phyloP scores from a whole-genome alignment of 1,140 invertebrate genomes.

The Drosophila guanche region DNA sequence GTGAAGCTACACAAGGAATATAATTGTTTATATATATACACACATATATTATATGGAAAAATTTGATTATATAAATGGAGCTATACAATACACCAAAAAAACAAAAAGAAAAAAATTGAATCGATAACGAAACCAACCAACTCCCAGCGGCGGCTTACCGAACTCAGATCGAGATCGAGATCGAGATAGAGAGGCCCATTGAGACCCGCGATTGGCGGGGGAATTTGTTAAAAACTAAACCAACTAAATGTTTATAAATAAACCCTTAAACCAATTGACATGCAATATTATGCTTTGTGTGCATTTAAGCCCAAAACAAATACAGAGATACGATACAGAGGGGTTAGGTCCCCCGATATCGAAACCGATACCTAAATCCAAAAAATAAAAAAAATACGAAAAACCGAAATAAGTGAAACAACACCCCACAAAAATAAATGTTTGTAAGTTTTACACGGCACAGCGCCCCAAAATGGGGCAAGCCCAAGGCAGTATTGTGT shows the following conservation, averaged over 20 bases:
- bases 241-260: constrained; percentile 75
- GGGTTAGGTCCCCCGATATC: constrained; percentile 40
- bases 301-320: constrained; percentile 59
- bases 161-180: constrained; percentile 15
- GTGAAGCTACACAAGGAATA: constrained; percentile 64
- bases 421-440: constrained; percentile 69
- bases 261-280: constrained; percentile 62
- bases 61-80: constrained; percentile 80
- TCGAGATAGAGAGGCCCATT: constrained; percentile 12
- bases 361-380: constrained; percentile 27
- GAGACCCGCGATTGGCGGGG: constrained; percentile 8
- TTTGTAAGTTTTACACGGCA: constrained; percentile 77
- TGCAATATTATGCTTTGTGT: constrained; percentile 79
- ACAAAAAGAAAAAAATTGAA: constrained; percentile 36
- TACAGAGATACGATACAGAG: constrained; percentile 38
- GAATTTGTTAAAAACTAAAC: constrained; percentile 70
- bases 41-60: constrained; percentile 75
- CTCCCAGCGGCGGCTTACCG: constrained; percentile 30
- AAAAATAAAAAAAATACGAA: constrained; percentile 22
- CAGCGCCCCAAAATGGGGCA: constrained; percentile 60
- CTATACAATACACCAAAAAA: constrained; percentile 71
- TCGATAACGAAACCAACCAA: constrained; percentile 54
- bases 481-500: constrained; percentile 77
- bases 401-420: constrained; percentile 28
- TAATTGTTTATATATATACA: constrained; percentile 80